These are phyloP conservation scores for Papilio elwesi DNA, from an alignment of 2,888 invertebrate species.

Conservation along the genomic window DNA sequence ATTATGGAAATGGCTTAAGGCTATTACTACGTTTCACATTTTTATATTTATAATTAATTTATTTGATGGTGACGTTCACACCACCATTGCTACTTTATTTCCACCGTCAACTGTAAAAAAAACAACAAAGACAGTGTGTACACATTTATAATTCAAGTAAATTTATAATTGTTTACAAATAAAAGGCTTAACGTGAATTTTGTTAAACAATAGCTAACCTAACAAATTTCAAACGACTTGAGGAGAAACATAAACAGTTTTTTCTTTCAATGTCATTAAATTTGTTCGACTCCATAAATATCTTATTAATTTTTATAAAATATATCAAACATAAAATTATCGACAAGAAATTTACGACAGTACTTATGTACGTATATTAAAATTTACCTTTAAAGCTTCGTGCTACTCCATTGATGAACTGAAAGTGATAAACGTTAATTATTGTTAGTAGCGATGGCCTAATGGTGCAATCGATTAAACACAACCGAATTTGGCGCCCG, in stretches of 20 bases:
- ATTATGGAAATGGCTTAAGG: no score
- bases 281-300: neutral
- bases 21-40: no score
- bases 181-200: no score
- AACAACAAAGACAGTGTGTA: no score
- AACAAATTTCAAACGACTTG: neutral
- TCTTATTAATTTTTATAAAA: slow-evolving; percentile 4
- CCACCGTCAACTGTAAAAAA: no score
- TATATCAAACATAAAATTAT: slow-evolving; percentile 14
- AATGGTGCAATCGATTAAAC: slow-evolving; percentile 26
- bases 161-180: no score
- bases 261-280: neutral
- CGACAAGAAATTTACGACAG: slow-evolving; percentile 11
- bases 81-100: no score
- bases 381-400: slow-evolving; percentile 5
- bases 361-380: neutral
- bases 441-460: slow-evolving; percentile 9
- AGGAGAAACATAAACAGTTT: neutral
- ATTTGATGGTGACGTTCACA: no score
- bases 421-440: slow-evolving; percentile 7
- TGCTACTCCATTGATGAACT: slow-evolving; percentile 9
- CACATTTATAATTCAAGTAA: no score
- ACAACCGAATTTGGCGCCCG: slow-evolving; percentile 28
- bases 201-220: neutral
- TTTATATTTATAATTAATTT: no score